Evolutionary conservation across 1,140 invertebrate species (phyloP).

Genomic region (Vanessa tameamea): DNA sequence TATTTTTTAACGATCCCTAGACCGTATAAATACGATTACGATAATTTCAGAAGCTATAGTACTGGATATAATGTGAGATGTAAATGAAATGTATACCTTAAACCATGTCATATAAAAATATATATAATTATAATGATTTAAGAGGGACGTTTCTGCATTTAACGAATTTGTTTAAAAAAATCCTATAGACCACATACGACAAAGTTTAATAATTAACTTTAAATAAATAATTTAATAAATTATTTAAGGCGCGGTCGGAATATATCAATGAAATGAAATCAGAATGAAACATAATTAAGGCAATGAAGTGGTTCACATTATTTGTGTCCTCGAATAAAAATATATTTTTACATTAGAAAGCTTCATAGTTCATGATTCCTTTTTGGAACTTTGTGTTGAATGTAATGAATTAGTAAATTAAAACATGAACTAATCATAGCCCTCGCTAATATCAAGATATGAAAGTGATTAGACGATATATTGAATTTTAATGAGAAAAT

Average conservation of each 20-base stretch:
- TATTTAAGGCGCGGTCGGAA: too few species aligned
- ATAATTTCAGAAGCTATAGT: neutral
- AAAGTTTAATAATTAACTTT: too few species aligned
- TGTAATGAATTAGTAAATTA: neutral
- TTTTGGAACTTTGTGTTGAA: slow-evolving; percentile 16
- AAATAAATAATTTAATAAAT: too few species aligned
- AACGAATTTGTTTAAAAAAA: too few species aligned
- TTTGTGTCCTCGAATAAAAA: too few species aligned
- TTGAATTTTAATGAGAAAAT: neutral
- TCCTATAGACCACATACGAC: too few species aligned
- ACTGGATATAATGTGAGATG: too few species aligned
- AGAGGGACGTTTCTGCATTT: too few species aligned
- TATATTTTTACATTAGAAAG: neutral
- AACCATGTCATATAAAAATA: neutral
- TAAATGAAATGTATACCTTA: neutral
- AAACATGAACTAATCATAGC: neutral
- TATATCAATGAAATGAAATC: too few species aligned
- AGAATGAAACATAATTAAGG: too few species aligned
- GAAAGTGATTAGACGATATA: neutral
- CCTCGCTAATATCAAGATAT: neutral
- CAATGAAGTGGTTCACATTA: neutral
- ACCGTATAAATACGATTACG: neutral
- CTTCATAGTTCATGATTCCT: slow-evolving; percentile 27
- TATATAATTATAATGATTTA: too few species aligned
- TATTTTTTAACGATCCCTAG: too few species aligned